Conservation (phyloP, 1,140 invertebrate species). For the Hyphantria cunea region DNA sequence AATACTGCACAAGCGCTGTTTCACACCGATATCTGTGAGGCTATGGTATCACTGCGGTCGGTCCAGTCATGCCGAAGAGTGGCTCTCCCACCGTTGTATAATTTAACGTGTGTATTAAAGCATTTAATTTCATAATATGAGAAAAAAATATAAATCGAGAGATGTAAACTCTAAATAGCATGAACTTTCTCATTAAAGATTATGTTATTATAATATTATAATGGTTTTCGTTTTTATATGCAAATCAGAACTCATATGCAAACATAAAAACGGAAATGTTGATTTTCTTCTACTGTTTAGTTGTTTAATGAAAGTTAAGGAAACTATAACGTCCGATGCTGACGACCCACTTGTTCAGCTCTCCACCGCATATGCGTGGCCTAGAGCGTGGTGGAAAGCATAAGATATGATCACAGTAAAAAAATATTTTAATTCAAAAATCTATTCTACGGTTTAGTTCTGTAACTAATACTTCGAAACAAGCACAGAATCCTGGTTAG, state of each 20-base stretch:
- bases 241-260: background rate
- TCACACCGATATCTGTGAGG: no score
- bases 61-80: no score
- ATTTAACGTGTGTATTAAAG: no score
- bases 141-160: no score
- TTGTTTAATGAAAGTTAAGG: constrained; percentile 28
- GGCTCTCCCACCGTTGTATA: no score
- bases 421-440: background rate
- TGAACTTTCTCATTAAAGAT: background rate
- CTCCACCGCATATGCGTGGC: constrained; percentile 43
- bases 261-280: background rate
- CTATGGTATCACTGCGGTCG: no score
- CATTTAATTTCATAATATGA: no score
- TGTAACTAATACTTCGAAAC: no score
- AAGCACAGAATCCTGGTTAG: no score
- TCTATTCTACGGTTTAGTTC: background rate
- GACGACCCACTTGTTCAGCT: constrained; percentile 53
- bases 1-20: no score
- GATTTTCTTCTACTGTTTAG: constrained; percentile 21
- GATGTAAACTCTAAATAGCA: background rate
- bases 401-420: background rate
- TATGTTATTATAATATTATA: background rate
- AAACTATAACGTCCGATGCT: constrained; percentile 26
- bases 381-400: constrained; percentile 1
- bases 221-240: background rate